Evolutionary conservation across 30 jellyfish, hydroid and myxozoan species (phyloP).

Genomic region (Sanderia malayensis): DNA sequence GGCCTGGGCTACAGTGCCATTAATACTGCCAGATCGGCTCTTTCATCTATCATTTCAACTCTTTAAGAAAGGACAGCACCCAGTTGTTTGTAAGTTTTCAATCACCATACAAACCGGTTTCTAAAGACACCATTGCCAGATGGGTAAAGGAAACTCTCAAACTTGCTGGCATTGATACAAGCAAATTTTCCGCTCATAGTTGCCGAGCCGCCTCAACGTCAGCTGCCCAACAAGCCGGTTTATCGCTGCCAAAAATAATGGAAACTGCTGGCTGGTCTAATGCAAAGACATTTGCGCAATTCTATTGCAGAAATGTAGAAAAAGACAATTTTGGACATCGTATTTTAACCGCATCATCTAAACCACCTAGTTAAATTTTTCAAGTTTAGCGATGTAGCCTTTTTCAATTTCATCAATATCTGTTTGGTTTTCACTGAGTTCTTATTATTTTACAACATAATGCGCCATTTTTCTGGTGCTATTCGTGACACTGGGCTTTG

Average conservation of each 20-base stretch:
- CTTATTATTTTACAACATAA: neutral
- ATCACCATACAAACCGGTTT: slow-evolving; percentile 23
- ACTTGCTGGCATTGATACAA: slow-evolving; percentile 1
- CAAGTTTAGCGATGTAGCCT: too few relatives aligned
- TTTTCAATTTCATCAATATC: too few relatives aligned
- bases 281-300: neutral
- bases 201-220: slow-evolving; percentile 42
- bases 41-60: neutral
- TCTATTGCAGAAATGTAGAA: neutral
- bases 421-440: neutral
- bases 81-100: slow-evolving; percentile 19
- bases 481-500: slow-evolving; percentile 23
- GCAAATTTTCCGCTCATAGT: slow-evolving; percentile 2
- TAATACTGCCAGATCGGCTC: slow-evolving; percentile 23
- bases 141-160: slow-evolving; percentile 21
- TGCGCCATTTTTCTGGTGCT: neutral
- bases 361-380: neutral
- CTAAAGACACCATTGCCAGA: slow-evolving; percentile 31
- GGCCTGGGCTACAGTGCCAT: neutral
- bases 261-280: slow-evolving; percentile 20
- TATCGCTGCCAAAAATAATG: slow-evolving; percentile 1
- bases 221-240: slow-evolving; percentile 1
- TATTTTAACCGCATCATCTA: neutral
- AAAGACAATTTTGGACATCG: neutral
- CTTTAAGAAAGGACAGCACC: slow-evolving; percentile 1